A percentile compares a stretch with the other conserved stretches of the same genome.
phyloP scores from a whole-genome alignment of 2,888 invertebrate species.

The Tryphoninae sp. region DNA sequence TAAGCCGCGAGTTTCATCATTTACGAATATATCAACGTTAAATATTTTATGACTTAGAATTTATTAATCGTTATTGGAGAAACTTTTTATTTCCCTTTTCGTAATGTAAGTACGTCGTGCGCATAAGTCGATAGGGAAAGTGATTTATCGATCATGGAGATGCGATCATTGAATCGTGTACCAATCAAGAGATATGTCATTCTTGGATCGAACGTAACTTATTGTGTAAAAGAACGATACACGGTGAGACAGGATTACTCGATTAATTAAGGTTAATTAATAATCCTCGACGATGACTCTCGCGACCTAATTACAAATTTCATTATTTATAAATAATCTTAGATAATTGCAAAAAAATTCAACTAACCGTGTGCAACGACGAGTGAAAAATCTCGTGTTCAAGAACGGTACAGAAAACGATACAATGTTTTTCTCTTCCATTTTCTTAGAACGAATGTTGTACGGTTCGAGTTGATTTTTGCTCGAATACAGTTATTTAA shows the following conservation, averaged over 20 bases:
- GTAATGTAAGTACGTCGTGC: background rate
- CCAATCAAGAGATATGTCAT: background rate
- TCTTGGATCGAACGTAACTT: background rate
- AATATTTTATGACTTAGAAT: no score
- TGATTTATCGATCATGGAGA: constrained; percentile 38
- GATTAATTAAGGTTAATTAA: constrained; percentile 20
- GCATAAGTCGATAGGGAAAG: background rate
- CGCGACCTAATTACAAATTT: background rate
- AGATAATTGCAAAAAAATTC: background rate
- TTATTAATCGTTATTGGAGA: no score
- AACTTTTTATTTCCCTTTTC: background rate
- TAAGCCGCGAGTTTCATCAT: no score
- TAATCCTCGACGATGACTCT: background rate
- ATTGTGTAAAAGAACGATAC: background rate
- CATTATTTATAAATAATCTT: background rate
- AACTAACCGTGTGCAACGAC: background rate
- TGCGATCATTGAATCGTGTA: constrained; percentile 17
- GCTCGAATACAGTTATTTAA: constrained; percentile 7
- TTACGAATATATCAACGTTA: no score
- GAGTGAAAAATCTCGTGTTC: background rate
- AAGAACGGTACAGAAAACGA: background rate
- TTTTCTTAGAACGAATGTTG: background rate
- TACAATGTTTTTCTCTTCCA: no score
- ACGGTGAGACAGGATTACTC: background rate
- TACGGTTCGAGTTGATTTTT: constrained; percentile 7